These are phyloP conservation scores for Beaufortia kweichowensis DNA, from an alignment of 2,113 vertebrate genomes.

Conservation along the genomic window DNA sequence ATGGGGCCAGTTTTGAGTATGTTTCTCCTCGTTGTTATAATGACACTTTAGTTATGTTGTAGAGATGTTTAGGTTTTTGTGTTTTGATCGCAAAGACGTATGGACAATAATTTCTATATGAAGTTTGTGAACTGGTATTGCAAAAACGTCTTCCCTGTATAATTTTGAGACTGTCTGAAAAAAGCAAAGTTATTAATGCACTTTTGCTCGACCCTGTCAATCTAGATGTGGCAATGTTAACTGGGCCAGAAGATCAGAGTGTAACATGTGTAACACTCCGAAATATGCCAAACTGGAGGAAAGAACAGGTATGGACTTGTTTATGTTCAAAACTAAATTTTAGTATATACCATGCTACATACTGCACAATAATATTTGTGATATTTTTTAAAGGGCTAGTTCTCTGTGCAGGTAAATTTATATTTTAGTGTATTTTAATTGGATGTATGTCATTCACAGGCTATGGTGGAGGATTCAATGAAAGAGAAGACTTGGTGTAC, in stretches of 20 bases:
- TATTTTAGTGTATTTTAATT: background rate
- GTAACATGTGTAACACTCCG: constrained; percentile 99
- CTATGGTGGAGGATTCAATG: constrained; percentile 99
- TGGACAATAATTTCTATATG: too few relatives aligned
- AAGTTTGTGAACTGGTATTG: too few relatives aligned
- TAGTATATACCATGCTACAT: background rate
- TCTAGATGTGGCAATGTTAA: constrained; percentile 96
- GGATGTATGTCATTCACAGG: constrained; percentile 68
- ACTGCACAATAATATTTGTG: background rate
- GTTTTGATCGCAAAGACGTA: too few relatives aligned
- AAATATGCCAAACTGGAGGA: constrained; percentile 98
- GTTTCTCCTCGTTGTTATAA: too few relatives aligned
- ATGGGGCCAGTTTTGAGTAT: too few relatives aligned
- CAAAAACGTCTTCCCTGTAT: too few relatives aligned
- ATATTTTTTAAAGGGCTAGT: too few relatives aligned
- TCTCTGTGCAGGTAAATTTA: background rate
- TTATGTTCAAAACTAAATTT: background rate
- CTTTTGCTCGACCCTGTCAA: background rate
- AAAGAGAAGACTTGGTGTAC: constrained; percentile 96
- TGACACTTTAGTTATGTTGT: too few relatives aligned
- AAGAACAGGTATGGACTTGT: constrained; percentile 82
- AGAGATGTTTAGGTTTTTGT: too few relatives aligned
- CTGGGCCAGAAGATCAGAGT: constrained; percentile 96
- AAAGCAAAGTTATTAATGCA: background rate
- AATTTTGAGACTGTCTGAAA: too few relatives aligned